Percentiles rank a stretch among this genome's conserved stretches.
Conservation (phyloP, 2,888 invertebrate genomes). For the Candidula unifasciata region DNA sequence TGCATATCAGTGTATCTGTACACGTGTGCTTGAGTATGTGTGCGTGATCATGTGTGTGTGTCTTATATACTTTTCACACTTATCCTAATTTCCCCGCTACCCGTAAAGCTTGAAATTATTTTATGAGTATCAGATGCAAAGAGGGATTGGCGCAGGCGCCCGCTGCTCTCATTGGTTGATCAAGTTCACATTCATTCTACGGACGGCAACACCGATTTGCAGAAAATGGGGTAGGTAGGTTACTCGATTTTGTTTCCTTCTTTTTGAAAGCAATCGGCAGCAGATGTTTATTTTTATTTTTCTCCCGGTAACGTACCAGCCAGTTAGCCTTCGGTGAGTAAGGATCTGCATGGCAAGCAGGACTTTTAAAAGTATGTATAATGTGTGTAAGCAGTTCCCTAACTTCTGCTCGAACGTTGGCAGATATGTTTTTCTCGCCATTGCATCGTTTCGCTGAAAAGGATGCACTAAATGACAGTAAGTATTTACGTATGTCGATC, state of each 20-base stretch:
- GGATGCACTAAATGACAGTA: neutral
- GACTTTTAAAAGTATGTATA: too few species aligned
- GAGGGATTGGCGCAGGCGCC: conserved; percentile 16
- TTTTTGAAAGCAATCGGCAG: neutral
- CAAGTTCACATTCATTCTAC: neutral
- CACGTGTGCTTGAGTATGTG: too few species aligned
- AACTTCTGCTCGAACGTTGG: neutral
- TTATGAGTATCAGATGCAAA: conserved; percentile 1
- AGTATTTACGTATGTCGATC: neutral
- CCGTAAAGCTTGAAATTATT: too few species aligned
- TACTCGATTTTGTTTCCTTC: neutral
- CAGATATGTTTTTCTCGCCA: neutral
- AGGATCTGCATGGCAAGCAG: neutral
- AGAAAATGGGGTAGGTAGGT: neutral
- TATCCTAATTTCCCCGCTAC: too few species aligned
- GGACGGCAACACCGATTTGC: neutral
- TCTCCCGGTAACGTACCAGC: neutral
- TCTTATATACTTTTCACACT: too few species aligned
- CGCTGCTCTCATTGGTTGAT: conserved; percentile 14
- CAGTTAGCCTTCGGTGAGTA: neutral
- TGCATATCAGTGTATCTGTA: too few species aligned
- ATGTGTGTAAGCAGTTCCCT: too few species aligned
- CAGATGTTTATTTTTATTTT: neutral
- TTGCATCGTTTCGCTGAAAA: neutral
- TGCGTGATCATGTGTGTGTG: too few species aligned